phyloP scores from a whole-genome alignment of 2,797 vertebrate genomes.

The Onychomys leucogaster region DNA sequence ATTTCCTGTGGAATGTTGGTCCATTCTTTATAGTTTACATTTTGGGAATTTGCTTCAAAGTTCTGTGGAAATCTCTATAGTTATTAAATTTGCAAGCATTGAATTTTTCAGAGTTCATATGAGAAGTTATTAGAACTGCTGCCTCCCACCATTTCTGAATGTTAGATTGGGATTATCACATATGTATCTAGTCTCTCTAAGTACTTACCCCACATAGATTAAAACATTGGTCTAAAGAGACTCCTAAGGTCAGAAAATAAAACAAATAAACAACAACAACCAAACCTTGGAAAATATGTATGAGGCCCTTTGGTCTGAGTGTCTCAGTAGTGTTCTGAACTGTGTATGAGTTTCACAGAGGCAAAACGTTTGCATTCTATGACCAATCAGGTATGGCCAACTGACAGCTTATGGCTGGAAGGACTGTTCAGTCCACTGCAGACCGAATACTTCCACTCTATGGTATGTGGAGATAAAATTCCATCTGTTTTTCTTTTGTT shows the following conservation, averaged over 20 bases:
- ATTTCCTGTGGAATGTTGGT: neutral
- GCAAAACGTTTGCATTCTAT: neutral
- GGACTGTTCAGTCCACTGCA: neutral
- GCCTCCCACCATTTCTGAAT: neutral
- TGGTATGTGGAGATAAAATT: neutral
- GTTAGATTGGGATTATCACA: neutral
- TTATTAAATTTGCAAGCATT: neutral
- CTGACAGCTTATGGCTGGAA: neutral
- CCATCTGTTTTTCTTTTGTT: neutral
- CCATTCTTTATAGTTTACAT: neutral
- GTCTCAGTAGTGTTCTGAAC: neutral
- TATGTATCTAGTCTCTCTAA: neutral
- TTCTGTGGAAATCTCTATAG: neutral
- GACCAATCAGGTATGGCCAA: neutral
- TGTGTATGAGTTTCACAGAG: neutral
- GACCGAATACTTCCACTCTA: neutral
- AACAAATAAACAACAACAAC: neutral
- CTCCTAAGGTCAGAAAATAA: neutral
- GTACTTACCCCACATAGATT: neutral
- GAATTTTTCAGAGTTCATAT: too few species aligned
- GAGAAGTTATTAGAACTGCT: neutral
- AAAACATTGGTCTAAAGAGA: neutral
- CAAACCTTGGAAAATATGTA: neutral
- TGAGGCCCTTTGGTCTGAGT: neutral
- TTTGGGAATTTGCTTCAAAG: constrained; percentile 5